Evolutionary conservation across 2,113 vertebrate genomes (phyloP).

Genomic region (Ellobius talpinus): DNA sequence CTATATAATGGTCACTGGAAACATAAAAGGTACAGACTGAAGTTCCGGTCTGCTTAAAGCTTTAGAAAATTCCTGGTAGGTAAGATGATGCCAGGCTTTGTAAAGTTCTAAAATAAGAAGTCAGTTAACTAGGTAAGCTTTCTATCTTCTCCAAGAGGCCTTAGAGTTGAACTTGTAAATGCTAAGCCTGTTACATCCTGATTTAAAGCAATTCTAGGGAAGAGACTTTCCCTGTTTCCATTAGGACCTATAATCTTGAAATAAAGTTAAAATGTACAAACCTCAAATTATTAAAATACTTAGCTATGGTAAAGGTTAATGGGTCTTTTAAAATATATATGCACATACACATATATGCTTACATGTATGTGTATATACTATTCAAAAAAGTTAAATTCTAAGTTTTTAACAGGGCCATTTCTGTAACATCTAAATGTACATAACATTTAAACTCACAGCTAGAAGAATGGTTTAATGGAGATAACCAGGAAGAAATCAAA

Average conservation of each 20-base stretch:
- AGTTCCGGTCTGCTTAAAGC: not conserved
- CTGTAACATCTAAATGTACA: not conserved
- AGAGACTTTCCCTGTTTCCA: not conserved
- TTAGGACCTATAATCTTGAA: not conserved
- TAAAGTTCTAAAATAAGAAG: not conserved
- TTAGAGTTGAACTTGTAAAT: not conserved
- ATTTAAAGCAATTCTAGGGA: constrained; percentile 1
- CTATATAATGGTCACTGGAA: not conserved
- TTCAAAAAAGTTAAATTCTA: constrained; percentile 4
- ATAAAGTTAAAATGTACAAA: not conserved
- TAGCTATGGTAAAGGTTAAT: constrained; percentile 1
- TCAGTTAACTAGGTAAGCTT: not conserved
- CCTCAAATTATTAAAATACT: not conserved
- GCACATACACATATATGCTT: not conserved
- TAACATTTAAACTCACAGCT: not conserved
- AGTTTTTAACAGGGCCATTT: not conserved
- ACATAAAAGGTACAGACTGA: not conserved
- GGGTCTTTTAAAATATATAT: not conserved
- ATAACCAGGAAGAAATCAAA: not conserved
- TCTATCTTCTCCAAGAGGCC: constrained; percentile 32
- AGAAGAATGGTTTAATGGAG: not conserved
- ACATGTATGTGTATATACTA: not conserved
- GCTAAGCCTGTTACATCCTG: not conserved
- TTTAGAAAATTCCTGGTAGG: not conserved
- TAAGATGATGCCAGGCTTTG: not conserved